These are phyloP conservation scores for Todus mexicanus DNA, from an alignment of 2,797 vertebrate genomes.

Conservation along the genomic window DNA sequence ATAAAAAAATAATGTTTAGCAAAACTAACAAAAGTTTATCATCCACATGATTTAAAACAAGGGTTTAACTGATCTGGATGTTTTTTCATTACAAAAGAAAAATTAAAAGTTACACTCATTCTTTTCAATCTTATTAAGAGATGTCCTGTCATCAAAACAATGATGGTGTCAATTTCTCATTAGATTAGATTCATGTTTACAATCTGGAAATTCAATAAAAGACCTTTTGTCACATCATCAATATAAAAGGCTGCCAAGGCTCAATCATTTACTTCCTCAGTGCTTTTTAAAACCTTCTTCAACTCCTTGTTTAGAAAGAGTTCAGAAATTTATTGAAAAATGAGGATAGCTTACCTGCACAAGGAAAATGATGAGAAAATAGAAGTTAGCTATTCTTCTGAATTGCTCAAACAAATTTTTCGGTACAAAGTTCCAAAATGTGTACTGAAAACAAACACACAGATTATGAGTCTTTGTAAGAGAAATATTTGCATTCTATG, in stretches of 20 bases:
- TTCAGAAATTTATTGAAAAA: background rate
- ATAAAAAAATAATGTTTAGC: background rate
- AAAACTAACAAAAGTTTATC: background rate
- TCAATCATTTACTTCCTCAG: background rate
- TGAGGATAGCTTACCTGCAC: constrained; percentile 85
- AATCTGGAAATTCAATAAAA: background rate
- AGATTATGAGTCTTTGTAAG: background rate
- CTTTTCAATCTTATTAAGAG: background rate
- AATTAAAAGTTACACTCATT: background rate
- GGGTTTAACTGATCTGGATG: background rate
- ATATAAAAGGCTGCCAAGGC: background rate
- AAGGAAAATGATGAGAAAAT: constrained; percentile 98
- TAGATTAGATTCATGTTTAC: background rate
- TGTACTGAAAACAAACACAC: constrained; percentile 82
- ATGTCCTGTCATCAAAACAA: background rate
- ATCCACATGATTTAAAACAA: background rate
- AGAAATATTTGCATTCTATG: background rate
- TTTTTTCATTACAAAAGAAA: background rate
- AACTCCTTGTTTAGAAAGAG: background rate
- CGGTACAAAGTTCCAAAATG: constrained; percentile 97
- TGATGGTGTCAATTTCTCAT: background rate
- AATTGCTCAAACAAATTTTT: constrained; percentile 99
- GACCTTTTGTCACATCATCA: background rate
- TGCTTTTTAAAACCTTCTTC: background rate
- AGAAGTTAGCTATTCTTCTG: constrained; percentile 97